Base-by-base conservation (phyloP, 2,888 invertebrate genomes). In the Electrophaes corylata region DNA sequence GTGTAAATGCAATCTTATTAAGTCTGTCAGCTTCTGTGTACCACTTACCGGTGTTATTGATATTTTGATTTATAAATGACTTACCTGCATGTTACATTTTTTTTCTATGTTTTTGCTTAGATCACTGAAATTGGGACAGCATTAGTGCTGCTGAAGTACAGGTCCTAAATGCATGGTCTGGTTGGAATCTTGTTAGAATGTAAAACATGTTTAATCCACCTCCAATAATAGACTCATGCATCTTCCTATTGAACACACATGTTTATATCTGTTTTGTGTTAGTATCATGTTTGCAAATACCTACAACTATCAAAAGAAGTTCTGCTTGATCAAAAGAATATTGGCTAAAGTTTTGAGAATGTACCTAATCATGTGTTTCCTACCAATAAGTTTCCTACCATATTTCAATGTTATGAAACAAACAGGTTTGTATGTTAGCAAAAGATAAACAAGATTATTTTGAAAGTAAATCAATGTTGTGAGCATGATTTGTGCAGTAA, bases 151-250 rank as follows among this genome's bases (percentile, higher is more conserved):
- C 54, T 49, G 63, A 64, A 64, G 60, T 60, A 60, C 55, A 48
- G 45, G 23, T 51, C 39, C 55, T 53, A 29, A 66, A 50, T 50
- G 26, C 51, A 47, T 58, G 48, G 45, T 66, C 78, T 47, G 60
- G 49, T 69, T 64, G 29, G 78, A 81, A 69, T 81, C 79, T 68
- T 78, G 66, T 79, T 72, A 57, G 75, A 77, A 57, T 64, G 8
- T 39, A 16, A 16, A 20, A 11, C 2, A 12, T 20, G 16, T 41
- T 41, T 26, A 35, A n/a, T 10, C 26, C 6, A 29, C 26, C 16
- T 37, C 10, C 16, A 16, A 10, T 6, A 3, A 18, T 41, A 35
- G 18, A n/a, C 26, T 33, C 40, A 47, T 47, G 23, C 33, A 33
- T 47, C 6, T 19, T 31, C 14, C 16, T 20, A 40, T 39, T 43